Percentiles rank a stretch among this genome's conserved stretches.
These are phyloP conservation scores for Sorex araneus DNA, from an alignment of 2,113 vertebrate genomes.

Conservation along the genomic window DNA sequence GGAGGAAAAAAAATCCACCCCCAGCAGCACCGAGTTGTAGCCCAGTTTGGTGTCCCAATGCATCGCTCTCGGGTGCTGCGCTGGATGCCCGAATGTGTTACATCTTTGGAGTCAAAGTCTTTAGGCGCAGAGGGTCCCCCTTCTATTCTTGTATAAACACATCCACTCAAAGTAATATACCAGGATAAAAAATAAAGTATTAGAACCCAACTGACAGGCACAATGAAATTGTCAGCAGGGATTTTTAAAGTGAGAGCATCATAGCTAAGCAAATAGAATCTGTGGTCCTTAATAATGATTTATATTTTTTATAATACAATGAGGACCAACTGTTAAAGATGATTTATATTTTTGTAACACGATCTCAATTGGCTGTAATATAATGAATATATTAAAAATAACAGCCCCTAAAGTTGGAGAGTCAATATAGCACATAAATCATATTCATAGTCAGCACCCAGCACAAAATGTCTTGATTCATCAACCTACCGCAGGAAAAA, in stretches of 20 bases:
- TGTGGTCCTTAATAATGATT: slow-evolving; percentile 21
- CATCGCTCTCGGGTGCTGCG: too few species aligned
- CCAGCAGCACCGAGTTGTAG: too few species aligned
- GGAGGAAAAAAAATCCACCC: too few species aligned
- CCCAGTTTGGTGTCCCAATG: too few species aligned
- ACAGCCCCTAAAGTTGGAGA: background rate
- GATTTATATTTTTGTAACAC: slow-evolving; percentile 49
- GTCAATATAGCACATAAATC: background rate
- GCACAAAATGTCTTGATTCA: slow-evolving; percentile 14
- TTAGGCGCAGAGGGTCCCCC: too few species aligned
- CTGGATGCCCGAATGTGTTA: too few species aligned
- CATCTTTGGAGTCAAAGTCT: too few species aligned
- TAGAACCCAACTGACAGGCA: background rate
- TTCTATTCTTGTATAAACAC: slow-evolving; percentile 31
- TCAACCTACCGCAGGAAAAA: background rate
- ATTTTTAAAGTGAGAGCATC: background rate
- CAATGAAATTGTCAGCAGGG: slow-evolving; percentile 1
- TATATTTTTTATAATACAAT: slow-evolving; percentile 25
- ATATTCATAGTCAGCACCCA: background rate
- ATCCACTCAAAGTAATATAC: background rate
- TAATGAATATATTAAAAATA: background rate
- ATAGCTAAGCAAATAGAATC: background rate
- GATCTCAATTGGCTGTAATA: background rate
- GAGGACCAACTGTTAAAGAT: slow-evolving; percentile 7
- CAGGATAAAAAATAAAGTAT: background rate